Evolutionary conservation across 2,797 vertebrate genomes (phyloP).

Genomic region (Choloepus didactylus): DNA sequence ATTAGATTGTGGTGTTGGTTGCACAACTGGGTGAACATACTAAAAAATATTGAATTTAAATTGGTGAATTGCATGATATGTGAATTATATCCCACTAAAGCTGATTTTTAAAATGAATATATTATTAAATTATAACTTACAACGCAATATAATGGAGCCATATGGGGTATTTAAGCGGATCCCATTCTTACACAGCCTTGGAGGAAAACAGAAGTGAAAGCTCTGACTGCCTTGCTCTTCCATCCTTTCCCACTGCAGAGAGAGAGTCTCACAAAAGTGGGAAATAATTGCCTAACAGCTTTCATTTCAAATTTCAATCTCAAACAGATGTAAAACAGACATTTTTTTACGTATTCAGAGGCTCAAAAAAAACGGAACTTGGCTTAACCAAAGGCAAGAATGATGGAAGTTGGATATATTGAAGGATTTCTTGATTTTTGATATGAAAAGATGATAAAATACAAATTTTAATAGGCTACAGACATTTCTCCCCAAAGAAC

Average conservation of each 20-base stretch:
- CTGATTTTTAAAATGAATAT: slow-evolving; percentile 7
- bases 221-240: slow-evolving; percentile 30
- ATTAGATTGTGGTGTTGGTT: slow-evolving; percentile 15
- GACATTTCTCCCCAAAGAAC: background rate
- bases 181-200: slow-evolving; percentile 2
- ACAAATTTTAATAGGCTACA: background rate
- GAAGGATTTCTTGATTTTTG: slow-evolving; percentile 40
- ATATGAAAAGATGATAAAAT: background rate
- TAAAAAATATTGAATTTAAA: slow-evolving; percentile 28
- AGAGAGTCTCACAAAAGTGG: slow-evolving; percentile 33
- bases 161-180: background rate
- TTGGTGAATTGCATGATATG: background rate
- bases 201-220: slow-evolving; percentile 48
- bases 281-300: background rate
- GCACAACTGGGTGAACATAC: background rate
- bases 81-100: slow-evolving; percentile 26
- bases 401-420: slow-evolving; percentile 9
- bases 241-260: slow-evolving; percentile 19
- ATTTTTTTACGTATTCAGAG: slow-evolving; percentile 32
- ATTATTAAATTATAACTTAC: background rate
- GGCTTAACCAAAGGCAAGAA: slow-evolving; percentile 47
- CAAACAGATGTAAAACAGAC: slow-evolving; percentile 40
- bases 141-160: background rate
- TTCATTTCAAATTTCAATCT: slow-evolving; percentile 46
- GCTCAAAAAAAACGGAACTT: slow-evolving; percentile 19